These are phyloP conservation scores for Tetramorium alpestre DNA, from an alignment of 1,140 invertebrate genomes.

Conservation along the genomic window DNA sequence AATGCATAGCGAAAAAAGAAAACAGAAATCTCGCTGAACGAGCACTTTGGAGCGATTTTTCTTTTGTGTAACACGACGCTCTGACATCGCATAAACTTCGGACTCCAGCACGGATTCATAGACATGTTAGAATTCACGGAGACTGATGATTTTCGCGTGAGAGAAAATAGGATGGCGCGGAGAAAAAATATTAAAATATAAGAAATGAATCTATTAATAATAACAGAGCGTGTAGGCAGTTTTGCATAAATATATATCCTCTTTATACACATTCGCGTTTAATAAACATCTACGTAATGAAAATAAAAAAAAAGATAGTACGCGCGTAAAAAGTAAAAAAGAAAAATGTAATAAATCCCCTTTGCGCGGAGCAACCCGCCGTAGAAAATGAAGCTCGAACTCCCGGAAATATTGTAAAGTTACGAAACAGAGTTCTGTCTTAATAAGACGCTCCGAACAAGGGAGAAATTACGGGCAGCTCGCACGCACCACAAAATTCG, in stretches of 20 bases:
- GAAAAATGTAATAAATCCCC: not conserved
- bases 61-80: conserved; percentile 31
- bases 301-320: not conserved
- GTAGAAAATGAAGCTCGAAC: not conserved
- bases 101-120: conserved; percentile 8
- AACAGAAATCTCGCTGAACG: conserved; percentile 22
- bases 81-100: conserved; percentile 29
- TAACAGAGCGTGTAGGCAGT: not conserved
- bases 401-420: conserved; percentile 18
- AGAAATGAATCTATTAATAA: not conserved
- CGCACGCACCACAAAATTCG: conserved; percentile 22
- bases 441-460: not conserved
- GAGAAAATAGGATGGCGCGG: not conserved
- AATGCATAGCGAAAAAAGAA: conserved; percentile 1
- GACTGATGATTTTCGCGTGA: conserved; percentile 12
- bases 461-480: not conserved
- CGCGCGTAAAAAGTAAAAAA: not conserved
- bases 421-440: not conserved
- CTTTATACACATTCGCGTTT: not conserved
- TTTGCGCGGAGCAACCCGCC: not conserved
- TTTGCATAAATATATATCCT: not conserved
- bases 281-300: not conserved
- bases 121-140: conserved; percentile 18
- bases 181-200: not conserved
- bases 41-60: conserved; percentile 47